These are phyloP conservation scores for Aurelia coerulea DNA, from an alignment of 30 jellyfish, hydroid and myxozoan species.

Conservation along the genomic window DNA sequence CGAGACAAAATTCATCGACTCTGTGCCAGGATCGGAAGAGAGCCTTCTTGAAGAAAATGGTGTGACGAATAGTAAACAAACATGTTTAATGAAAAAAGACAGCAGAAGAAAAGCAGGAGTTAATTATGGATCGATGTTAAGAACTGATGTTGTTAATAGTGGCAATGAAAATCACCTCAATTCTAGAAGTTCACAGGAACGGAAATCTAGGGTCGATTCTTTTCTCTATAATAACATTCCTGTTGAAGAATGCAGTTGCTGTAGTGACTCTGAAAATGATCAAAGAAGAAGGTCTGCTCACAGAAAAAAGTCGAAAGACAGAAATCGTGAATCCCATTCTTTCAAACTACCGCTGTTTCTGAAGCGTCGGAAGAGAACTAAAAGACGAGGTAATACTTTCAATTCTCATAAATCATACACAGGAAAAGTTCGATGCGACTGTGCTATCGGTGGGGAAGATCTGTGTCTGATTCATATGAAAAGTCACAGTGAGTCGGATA, in stretches of 20 bases:
- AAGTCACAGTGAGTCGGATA: constrained; percentile 69
- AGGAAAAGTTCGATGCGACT: constrained; percentile 39
- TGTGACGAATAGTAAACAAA: background rate
- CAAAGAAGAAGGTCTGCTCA: background rate
- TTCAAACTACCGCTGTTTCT: constrained; percentile 28
- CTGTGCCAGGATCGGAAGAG: constrained; percentile 23
- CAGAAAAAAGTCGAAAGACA: background rate
- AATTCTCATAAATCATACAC: constrained; percentile 3
- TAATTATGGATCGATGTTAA: background rate
- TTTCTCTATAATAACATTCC: constrained; percentile 17
- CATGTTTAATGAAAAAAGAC: background rate
- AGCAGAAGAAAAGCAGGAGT: background rate
- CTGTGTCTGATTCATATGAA: constrained; percentile 56
- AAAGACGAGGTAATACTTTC: constrained; percentile 57
- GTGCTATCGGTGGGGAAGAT: constrained; percentile 59
- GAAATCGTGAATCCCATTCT: background rate
- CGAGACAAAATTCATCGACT: constrained; percentile 35
- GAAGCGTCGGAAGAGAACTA: constrained; percentile 37
- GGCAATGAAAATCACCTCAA: background rate
- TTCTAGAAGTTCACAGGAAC: background rate
- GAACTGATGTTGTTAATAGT: background rate
- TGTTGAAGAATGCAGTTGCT: constrained; percentile 29
- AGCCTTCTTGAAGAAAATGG: background rate
- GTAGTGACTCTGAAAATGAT: constrained; percentile 53
- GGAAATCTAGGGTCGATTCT: constrained; percentile 8